Conservation (phyloP, 2,888 invertebrate species). For the Vandiemenella viatica region DNA sequence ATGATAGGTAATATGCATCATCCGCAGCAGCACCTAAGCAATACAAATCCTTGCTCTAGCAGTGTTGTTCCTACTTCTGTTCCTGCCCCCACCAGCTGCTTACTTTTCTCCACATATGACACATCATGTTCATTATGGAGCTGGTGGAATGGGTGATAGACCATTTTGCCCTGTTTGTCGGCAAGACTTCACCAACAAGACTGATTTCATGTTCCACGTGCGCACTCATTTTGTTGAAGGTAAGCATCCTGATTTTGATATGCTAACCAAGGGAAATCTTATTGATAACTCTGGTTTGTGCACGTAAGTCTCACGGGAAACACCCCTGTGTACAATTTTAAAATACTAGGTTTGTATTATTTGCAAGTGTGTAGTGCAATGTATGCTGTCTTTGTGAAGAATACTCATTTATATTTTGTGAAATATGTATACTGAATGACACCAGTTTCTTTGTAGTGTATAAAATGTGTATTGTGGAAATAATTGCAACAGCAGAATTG, state of each 20-base stretch:
- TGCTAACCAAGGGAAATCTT: slow-evolving; percentile 21
- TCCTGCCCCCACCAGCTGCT: slow-evolving; percentile 27
- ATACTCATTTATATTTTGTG: background rate
- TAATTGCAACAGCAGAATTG: too few species aligned
- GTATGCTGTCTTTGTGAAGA: background rate
- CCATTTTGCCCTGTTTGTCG: slow-evolving; percentile 48
- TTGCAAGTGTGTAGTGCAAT: background rate
- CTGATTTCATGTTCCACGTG: slow-evolving; percentile 54
- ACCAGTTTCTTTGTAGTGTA: too few species aligned
- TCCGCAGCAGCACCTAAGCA: slow-evolving; percentile 4
- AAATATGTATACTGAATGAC: background rate
- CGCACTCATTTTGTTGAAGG: slow-evolving; percentile 46
- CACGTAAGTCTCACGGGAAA: too few species aligned
- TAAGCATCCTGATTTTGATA: slow-evolving; percentile 16
- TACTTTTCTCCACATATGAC: slow-evolving; percentile 24
- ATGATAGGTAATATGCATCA: slow-evolving; percentile 27
- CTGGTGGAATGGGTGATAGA: slow-evolving; percentile 26
- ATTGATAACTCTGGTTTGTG: slow-evolving; percentile 40
- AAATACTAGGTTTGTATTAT: background rate
- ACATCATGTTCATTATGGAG: slow-evolving; percentile 28
- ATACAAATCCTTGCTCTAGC: slow-evolving; percentile 2
- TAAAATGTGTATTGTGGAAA: too few species aligned
- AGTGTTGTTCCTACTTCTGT: slow-evolving; percentile 7
- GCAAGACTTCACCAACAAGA: slow-evolving; percentile 47
- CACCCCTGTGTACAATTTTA: too few species aligned